Percentiles rank a stretch among this genome's conserved stretches.
phyloP scores from a whole-genome alignment of 2,888 invertebrate genomes.

The Microdon myrmicae region DNA sequence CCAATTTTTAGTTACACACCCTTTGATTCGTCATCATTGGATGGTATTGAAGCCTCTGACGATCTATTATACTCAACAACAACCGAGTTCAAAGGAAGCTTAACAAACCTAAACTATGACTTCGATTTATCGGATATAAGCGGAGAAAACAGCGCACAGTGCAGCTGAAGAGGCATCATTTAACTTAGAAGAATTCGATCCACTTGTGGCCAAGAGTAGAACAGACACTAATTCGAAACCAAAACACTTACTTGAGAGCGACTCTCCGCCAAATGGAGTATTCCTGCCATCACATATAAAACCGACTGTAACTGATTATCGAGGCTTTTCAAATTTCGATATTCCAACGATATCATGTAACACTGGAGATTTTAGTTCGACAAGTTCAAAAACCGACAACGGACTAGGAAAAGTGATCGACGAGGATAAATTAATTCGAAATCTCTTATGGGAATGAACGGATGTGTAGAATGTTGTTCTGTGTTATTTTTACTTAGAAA shows the following conservation, averaged over 20 bases:
- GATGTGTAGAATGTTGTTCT: constrained; percentile 40
- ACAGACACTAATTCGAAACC: too few species aligned
- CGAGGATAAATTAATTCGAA: too few species aligned
- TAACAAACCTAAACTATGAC: constrained; percentile 80
- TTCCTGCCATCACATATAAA: constrained; percentile 72
- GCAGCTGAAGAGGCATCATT: constrained; percentile 69
- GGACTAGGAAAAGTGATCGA: constrained; percentile 22
- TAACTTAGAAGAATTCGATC: constrained; percentile 66
- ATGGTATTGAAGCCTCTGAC: constrained; percentile 70
- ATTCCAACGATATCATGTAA: constrained; percentile 76
- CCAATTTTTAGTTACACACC: constrained; percentile 69
- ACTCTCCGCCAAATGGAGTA: constrained; percentile 65
- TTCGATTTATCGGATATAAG: constrained; percentile 81
- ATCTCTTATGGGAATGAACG: constrained; percentile 5
- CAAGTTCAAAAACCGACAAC: constrained; percentile 27
- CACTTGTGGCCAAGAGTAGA: constrained; percentile 55
- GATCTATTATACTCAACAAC: constrained; percentile 63
- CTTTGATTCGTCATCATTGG: constrained; percentile 72
- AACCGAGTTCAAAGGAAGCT: constrained; percentile 71
- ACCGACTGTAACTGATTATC: constrained; percentile 70
- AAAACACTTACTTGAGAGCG: constrained; percentile 63
- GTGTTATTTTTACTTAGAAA: constrained; percentile 47
- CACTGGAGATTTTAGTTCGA: constrained; percentile 70
- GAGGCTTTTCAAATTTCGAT: constrained; percentile 72
- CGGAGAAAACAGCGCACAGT: constrained; percentile 78